Base-by-base conservation (phyloP, 2,113 vertebrate genomes). In the Oxygymnocypris stewartii region DNA sequence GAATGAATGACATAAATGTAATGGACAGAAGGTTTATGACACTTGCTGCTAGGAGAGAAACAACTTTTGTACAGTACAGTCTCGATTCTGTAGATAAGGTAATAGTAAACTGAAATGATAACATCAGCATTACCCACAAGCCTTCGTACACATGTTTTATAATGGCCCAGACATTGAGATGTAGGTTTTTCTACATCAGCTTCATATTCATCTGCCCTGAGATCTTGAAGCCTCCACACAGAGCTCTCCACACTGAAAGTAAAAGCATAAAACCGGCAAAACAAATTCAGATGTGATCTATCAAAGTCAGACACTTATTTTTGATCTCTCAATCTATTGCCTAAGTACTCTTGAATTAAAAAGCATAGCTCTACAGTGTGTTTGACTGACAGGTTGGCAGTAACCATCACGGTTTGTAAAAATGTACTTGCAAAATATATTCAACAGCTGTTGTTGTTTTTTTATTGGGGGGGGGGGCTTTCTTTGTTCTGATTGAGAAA, bases 271-370 rank as follows among this genome's bases (percentile, higher is more conserved):
- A n/a, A 40, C 14, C 37, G 3, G 59, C 44, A 65, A 47, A 65
- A 4, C 79, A 63, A 65, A 65, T 28, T 81, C 79, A 65, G 37
- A 81, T 63, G 79, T 81, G 79, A 40, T 47, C 59, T 81, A 65
- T 20, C 37, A 81, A 63, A 14, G 79, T 65, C 57, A 65, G 79
- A 81, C 59, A 44, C 63, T 3, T 44, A 44, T 65, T 4, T 81
- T 81, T 44, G 23, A 81, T 81, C 23, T 81, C 37, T 51, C 18
- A 59, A n/a, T 69, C 13, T 74, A 35, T 40, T 23, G 28, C 28
- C 14, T 18, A 25, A 75, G 23, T 25, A 25, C 40, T 75, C 73
- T 44, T 44, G 40, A n/a, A 44, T 25, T 8, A 44, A 75, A 74
- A 44, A 44, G 40, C 37, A 75, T 13, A 25, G 11, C 23, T 5